Percentiles rank a stretch among this genome's conserved stretches.
Conservation (phyloP, 2,888 invertebrate genomes). For the Tineola bisselliella region DNA sequence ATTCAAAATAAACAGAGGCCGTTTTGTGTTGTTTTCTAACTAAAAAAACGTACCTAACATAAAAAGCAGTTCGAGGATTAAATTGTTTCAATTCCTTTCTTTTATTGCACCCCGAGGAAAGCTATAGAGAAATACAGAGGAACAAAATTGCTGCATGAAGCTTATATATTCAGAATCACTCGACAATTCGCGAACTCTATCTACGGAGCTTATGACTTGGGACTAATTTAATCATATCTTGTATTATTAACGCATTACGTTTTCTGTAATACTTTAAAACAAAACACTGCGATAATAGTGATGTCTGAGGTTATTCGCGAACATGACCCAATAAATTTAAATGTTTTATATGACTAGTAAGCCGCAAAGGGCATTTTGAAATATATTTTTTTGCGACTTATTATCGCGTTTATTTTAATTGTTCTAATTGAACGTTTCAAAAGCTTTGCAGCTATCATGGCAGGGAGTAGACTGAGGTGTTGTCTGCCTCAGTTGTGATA, state of each 20-base stretch:
- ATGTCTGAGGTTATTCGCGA: too few relatives aligned
- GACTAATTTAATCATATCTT: neutral
- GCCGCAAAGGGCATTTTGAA: too few relatives aligned
- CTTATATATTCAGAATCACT: neutral
- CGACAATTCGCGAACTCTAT: neutral
- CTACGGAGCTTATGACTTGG: neutral
- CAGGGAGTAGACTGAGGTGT: too few relatives aligned
- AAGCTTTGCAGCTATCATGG: too few relatives aligned
- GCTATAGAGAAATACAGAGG: slow-evolving; percentile 6
- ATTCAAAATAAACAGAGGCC: too few relatives aligned
- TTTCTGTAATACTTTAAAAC: neutral
- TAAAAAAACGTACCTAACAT: slow-evolving; percentile 16
- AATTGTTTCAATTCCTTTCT: slow-evolving; percentile 36
- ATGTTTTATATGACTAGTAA: too few relatives aligned
- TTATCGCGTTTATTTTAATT: too few relatives aligned
- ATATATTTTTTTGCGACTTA: too few relatives aligned
- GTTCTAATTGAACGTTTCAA: too few relatives aligned
- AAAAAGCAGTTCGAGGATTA: slow-evolving; percentile 27
- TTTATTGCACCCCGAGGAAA: slow-evolving; percentile 31
- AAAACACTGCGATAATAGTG: neutral
- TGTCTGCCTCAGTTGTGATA: too few relatives aligned
- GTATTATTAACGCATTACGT: too few relatives aligned
- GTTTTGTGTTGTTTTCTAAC: neutral
- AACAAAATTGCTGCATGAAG: slow-evolving; percentile 7
- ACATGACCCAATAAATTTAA: too few relatives aligned